Base-by-base conservation (phyloP, 2,888 invertebrate species). In the Choristoneura rosaceana region DNA sequence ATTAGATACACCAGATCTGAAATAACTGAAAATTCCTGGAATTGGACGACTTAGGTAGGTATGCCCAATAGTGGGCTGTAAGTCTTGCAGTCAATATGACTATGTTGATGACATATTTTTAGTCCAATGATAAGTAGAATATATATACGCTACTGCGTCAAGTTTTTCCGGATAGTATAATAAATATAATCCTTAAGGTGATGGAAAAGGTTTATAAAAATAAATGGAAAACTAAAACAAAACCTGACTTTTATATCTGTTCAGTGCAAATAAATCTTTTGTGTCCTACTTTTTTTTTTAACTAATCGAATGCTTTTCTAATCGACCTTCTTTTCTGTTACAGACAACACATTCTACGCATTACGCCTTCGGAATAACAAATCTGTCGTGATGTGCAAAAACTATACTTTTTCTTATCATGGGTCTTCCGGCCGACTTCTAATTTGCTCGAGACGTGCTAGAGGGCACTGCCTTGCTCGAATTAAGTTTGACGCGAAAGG, bases 321-420 rank as follows among this genome's bases (percentile, higher is more conserved):
- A 38, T 38, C 25, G 4, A 55, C 25, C 15, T 33, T n/a, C 43
- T 14, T 55, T 60, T 33, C 25, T n/a, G 14, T 73, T 68, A 7
- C 71, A 73, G 71, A 63, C 0, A 66, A 71, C n/a, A 12, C 9
- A 4, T 73, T 68, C 34, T 73, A 64, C 43, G 59, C 68, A 4
- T 68, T 73, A 15, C 71, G 68, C 33, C 71, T 73, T 12, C 71
- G 63, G n/a, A 71, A 68, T 59, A 66, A 69, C 43, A 75, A 64
- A 33, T 67, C 67, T 10, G 55, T 73, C 4, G 69, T 75, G n/a
- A 69, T 75, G 71, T 74, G 52, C 12, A 60, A 73, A 38, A 67
- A 73, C 41, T 75, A 75, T 58, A 74, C 75, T 14, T 75, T 60
- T 38, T 74, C 71, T 0, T 47, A 67, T 33, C 71, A 69, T n/a